Base-by-base conservation (phyloP, 2,113 vertebrate genomes). In the Leucosticte australis region DNA sequence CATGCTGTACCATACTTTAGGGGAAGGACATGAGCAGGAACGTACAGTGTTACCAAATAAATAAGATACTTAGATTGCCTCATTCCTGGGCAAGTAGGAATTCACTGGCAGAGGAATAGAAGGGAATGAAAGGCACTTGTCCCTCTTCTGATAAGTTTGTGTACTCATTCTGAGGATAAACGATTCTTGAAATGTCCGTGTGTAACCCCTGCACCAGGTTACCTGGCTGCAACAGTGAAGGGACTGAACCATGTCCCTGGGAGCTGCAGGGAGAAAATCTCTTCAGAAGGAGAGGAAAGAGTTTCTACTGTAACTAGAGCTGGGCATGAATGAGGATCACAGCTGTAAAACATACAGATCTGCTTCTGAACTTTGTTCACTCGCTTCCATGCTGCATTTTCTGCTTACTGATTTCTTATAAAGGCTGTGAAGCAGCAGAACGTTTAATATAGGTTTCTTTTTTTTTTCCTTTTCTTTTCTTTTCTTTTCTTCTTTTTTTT, bases 101-200 rank as follows among this genome's bases (percentile, higher is more conserved):
- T 86, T 86, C 47, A 44, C 52, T 92, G 73, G 63, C 71, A 88
- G 62, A 83, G 46, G 65, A 90, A 68, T 33, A 93, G 67, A 92
- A 37, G 63, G 63, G 42, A 88, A 65, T 63, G 83, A 53, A 87
- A 84, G 53, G 52, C 83, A 57, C 78, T 89, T 87, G 69, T 64
- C 49, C 46, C 76, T 87, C 42, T 90, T 80, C 52, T 78, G 79
- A 62, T 86, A 90, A 88, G 62, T 64, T 24, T 79, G n/a, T 87
- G 55, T 89, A n/a, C 81, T 92, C 2, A 1, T 74, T 82, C 78
- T 85, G 55, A 73, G 78, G 70, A 80, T 59, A 89, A 83, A 80
- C 0, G 2, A 63, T 75, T 85, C 56, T 19, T 81, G 41, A 82
- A 64, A 39, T 71, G 85, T 33, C 64, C 1, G 1, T n/a, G 27